Percentiles rank a stretch among this genome's conserved stretches.
Conservation (phyloP, 2,113 vertebrate species). For the Galeopterus variegatus region DNA sequence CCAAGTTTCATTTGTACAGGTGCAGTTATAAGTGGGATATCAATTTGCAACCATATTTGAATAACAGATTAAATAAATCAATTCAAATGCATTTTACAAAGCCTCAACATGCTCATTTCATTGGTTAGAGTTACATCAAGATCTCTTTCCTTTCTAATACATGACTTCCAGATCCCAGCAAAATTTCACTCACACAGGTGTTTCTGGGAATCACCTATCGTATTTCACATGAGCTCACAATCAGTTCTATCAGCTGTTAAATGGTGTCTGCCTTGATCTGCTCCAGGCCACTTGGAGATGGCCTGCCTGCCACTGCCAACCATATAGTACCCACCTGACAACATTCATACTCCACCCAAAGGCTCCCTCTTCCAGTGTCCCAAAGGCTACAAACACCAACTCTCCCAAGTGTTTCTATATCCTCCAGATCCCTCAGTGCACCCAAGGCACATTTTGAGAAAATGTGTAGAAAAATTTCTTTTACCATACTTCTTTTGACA, state of each 20-base stretch:
- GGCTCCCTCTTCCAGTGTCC: background rate
- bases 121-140: background rate
- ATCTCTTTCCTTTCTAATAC: background rate
- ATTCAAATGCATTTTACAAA: background rate
- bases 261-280: background rate
- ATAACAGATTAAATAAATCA: constrained; percentile 35
- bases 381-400: background rate
- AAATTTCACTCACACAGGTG: background rate
- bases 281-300: background rate
- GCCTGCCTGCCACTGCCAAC: background rate
- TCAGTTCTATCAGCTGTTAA: background rate
- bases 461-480: background rate
- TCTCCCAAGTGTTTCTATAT: background rate
- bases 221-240: background rate
- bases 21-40: background rate
- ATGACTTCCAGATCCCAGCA: background rate
- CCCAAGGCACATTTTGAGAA: background rate
- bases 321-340: background rate
- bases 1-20: constrained; percentile 37
- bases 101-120: background rate
- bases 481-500: background rate
- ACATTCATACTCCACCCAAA: background rate
- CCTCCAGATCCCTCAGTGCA: background rate
- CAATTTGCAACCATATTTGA: constrained; percentile 12
- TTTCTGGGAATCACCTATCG: background rate